Evolutionary conservation across 2,113 vertebrate genomes (phyloP).

Genomic region (Chionis minor): DNA sequence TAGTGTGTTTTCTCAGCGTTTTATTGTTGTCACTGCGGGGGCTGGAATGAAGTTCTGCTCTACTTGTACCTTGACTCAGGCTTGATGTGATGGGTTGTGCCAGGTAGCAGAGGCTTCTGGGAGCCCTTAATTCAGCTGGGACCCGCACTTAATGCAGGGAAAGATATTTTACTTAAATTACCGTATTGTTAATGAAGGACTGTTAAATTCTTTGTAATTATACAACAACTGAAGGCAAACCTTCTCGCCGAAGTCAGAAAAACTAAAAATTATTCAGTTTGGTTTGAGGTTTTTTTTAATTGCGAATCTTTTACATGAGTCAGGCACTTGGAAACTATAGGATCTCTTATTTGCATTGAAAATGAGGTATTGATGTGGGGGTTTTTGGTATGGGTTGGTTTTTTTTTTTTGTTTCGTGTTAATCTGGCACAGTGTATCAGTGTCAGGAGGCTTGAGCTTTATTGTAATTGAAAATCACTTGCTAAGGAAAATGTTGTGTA

Average conservation of each 20-base stretch:
- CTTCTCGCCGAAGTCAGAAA: slow-evolving; percentile 47
- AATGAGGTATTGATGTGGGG: not conserved
- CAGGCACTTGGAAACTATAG: slow-evolving; percentile 25
- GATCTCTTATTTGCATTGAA: slow-evolving; percentile 37
- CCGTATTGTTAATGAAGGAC: slow-evolving; percentile 43
- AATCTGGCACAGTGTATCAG: slow-evolving; percentile 19
- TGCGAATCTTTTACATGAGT: slow-evolving; percentile 21
- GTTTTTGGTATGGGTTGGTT: not conserved
- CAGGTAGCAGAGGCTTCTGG: slow-evolving; percentile 76
- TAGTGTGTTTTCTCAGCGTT: slow-evolving; percentile 84
- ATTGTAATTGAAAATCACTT: slow-evolving; percentile 77
- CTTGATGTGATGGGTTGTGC: slow-evolving; percentile 75
- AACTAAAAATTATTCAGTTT: slow-evolving; percentile 20
- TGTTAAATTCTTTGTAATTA: slow-evolving; percentile 60
- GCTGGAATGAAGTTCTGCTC: slow-evolving; percentile 82
- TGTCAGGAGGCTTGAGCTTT: slow-evolving; percentile 61
- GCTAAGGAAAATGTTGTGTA: slow-evolving; percentile 66
- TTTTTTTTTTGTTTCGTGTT: not conserved
- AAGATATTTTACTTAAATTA: slow-evolving; percentile 76
- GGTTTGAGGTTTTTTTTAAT: not conserved
- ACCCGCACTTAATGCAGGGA: slow-evolving; percentile 70
- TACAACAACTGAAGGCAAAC: slow-evolving; percentile 38
- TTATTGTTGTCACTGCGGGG: slow-evolving; percentile 84
- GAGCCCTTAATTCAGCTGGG: slow-evolving; percentile 70
- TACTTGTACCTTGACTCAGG: slow-evolving; percentile 79